These are phyloP conservation scores for Andrena marginata DNA, from an alignment of 2,888 invertebrate species.

Conservation along the genomic window DNA sequence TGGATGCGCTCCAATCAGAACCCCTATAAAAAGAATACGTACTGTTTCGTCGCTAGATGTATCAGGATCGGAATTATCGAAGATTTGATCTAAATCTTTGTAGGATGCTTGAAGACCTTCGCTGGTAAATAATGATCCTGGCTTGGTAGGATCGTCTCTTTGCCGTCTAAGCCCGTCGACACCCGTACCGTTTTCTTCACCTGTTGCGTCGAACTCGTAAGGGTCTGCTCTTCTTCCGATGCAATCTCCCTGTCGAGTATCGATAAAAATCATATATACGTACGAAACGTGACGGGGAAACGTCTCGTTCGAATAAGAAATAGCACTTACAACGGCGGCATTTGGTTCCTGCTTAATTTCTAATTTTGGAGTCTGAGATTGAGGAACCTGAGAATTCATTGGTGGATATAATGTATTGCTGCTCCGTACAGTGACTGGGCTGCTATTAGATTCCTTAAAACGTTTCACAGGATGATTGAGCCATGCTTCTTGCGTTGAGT, in stretches of 20 bases:
- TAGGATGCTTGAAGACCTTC: slow-evolving; percentile 95
- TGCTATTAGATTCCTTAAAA: slow-evolving; percentile 87
- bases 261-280: background rate
- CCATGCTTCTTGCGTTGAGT: slow-evolving; percentile 86
- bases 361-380: slow-evolving; percentile 85
- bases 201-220: slow-evolving; percentile 91
- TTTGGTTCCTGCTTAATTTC: slow-evolving; percentile 90
- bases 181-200: slow-evolving; percentile 85
- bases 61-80: slow-evolving; percentile 94
- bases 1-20: slow-evolving; percentile 64
- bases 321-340: slow-evolving; percentile 79
- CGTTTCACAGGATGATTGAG: slow-evolving; percentile 96
- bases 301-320: background rate
- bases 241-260: slow-evolving; percentile 77
- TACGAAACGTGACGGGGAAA: background rate
- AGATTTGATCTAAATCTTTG: slow-evolving; percentile 97
- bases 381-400: slow-evolving; percentile 86
- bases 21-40: slow-evolving; percentile 88
- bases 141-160: slow-evolving; percentile 85
- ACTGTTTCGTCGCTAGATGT: slow-evolving; percentile 96
- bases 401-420: slow-evolving; percentile 87
- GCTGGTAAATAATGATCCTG: slow-evolving; percentile 93
- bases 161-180: slow-evolving; percentile 86
- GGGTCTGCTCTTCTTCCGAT: slow-evolving; percentile 86
- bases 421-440: slow-evolving; percentile 80